Evolutionary conservation across 2,888 invertebrate genomes (phyloP), one percentile per base, ranked within the genome.

Genomic region (Dynastes hyllus): DNA sequence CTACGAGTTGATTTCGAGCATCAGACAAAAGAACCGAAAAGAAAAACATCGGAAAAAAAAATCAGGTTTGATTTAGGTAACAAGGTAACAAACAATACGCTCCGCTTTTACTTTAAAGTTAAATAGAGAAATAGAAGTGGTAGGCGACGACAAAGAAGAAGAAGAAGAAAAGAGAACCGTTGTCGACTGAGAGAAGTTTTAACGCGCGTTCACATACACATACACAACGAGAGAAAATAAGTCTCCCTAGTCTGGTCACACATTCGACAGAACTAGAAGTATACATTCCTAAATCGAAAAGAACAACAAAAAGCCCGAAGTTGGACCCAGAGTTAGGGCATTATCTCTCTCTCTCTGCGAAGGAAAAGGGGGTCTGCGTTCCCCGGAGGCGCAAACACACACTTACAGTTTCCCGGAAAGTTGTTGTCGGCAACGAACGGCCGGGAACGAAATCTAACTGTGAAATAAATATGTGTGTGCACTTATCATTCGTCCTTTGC

Each of bases 241-340:
- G 83, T 83, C 83, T 83, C 83, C 81, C 82, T 73, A 86, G 86
- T 86, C 87, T 83, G 86, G 86, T 87, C 86, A 86, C 86, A 86
- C 84, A 84, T 84, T 80, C 80, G 77, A 78, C 79, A 83, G 77
- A 82, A 85, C 84, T 84, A 81, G 82, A 83, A 84, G 84, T 85
- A 84, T 86, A 85, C 85, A 84, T 83, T 81, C 82, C 83, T 81
- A 84, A 86, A 87, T 86, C 85, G 85, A 86, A 86, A 87, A 86
- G 87, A 87, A 86, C 87, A 87, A 87, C 87, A 86, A 85, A 86
- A 86, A 86, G 63, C 85, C 84, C 83, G 83, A 85, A 86, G 85
- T 87, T 84, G 81, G 84, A 77, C 73, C 83, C 83, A 81, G 85
- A 87, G 86, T 86, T 87, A 86, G 85, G 84, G 86, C 84, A 86